Percentiles rank a stretch among this genome's conserved stretches.
Evolutionary conservation across 2,797 vertebrate genomes (phyloP).

Genomic region (Notamacropus eugenii): DNA sequence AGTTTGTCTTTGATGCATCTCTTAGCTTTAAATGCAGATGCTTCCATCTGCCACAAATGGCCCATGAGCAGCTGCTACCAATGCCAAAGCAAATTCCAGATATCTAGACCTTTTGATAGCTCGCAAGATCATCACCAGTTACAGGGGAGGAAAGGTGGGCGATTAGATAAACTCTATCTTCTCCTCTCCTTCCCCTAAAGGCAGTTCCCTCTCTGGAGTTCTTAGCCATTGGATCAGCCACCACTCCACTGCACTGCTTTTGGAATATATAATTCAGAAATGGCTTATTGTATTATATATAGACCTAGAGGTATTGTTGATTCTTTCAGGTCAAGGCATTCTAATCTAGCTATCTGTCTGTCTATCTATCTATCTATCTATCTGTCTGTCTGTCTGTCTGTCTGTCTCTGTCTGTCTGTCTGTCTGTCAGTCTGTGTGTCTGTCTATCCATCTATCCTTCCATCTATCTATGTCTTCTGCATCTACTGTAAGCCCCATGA

Average conservation of each 20-base stretch:
- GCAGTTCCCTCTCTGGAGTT: background rate
- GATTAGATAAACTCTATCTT: background rate
- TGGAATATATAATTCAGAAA: background rate
- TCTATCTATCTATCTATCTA: too few species aligned
- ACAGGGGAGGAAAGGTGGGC: background rate
- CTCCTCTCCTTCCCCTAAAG: background rate
- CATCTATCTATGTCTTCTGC: background rate
- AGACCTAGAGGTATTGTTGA: background rate
- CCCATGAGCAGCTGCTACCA: background rate
- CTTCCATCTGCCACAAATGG: background rate
- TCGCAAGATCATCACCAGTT: background rate
- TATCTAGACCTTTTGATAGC: background rate
- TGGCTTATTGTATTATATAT: background rate
- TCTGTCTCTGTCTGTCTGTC: too few species aligned
- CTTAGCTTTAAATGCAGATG: background rate
- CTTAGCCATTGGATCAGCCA: background rate
- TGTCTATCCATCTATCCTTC: too few species aligned
- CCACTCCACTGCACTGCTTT: background rate
- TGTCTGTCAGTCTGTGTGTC: too few species aligned
- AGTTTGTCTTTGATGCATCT: background rate
- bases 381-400: too few species aligned
- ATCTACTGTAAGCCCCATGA: background rate
- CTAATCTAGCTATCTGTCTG: too few species aligned
- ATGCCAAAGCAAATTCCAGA: background rate
- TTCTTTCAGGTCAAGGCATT: background rate